These are phyloP conservation scores for Yponomeuta malinellus DNA, from an alignment of 2,888 invertebrate genomes.

Conservation along the genomic window DNA sequence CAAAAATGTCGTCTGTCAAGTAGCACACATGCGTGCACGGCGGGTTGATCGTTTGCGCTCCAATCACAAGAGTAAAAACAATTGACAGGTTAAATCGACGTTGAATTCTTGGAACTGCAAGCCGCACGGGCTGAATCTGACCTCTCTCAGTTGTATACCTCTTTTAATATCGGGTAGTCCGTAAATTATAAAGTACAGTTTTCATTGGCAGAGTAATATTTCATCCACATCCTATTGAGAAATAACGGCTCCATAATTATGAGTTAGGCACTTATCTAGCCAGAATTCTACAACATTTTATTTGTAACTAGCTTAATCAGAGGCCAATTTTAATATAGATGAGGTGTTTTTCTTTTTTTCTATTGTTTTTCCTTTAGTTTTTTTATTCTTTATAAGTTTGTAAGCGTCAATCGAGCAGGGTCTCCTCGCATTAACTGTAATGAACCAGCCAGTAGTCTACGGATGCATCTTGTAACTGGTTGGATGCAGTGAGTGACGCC, in stretches of 20 bases:
- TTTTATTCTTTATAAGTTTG: not conserved
- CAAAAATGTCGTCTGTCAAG: conserved; percentile 3
- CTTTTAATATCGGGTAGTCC: not conserved
- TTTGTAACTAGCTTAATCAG: not conserved
- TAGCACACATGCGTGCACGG: not conserved
- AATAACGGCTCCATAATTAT: not conserved
- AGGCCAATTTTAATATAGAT: not conserved
- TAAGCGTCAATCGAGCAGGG: not conserved
- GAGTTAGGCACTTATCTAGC: not conserved
- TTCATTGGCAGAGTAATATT: not conserved
- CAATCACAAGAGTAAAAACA: not conserved
- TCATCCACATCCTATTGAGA: not conserved
- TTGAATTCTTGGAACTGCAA: not conserved
- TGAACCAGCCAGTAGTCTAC: not conserved
- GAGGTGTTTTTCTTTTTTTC: not conserved
- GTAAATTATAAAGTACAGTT: not conserved
- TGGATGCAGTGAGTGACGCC: too few relatives aligned
- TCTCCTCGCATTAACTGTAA: not conserved
- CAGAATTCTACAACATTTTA: not conserved
- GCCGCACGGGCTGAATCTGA: not conserved
- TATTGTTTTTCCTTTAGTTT: not conserved
- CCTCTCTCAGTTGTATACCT: not conserved
- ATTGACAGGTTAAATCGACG: not conserved
- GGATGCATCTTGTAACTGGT: not conserved
- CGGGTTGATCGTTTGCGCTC: not conserved